These are phyloP conservation scores for Zapus hudsonius DNA, from an alignment of 2,113 vertebrate species.

Conservation along the genomic window DNA sequence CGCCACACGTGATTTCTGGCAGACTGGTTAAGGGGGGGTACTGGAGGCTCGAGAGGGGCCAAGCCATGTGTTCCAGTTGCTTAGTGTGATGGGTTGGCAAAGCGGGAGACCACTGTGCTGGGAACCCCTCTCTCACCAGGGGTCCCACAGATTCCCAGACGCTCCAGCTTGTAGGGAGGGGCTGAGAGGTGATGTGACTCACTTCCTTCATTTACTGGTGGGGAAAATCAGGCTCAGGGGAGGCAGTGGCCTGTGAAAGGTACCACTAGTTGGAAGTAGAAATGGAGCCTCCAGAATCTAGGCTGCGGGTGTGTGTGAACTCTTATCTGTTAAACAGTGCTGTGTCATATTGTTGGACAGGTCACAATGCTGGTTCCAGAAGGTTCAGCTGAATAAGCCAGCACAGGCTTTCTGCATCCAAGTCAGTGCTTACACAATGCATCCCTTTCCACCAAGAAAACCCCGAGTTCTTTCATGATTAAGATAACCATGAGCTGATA, in stretches of 20 bases:
- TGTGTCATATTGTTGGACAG: background rate
- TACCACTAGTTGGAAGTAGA: background rate
- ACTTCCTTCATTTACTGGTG: constrained; percentile 25
- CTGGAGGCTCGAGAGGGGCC: background rate
- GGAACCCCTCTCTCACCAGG: constrained; percentile 33
- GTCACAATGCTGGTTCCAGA: background rate
- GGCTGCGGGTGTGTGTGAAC: background rate
- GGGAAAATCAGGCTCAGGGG: background rate
- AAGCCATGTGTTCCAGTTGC: constrained; percentile 68
- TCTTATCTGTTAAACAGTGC: background rate
- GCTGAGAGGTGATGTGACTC: background rate
- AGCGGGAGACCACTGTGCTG: constrained; percentile 54
- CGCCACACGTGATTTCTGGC: background rate
- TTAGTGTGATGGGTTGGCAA: constrained; percentile 63
- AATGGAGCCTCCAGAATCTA: background rate
- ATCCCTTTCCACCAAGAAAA: background rate
- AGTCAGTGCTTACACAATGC: background rate
- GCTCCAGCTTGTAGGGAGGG: constrained; percentile 67
- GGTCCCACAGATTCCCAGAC: constrained; percentile 25
- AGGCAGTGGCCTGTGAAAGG: background rate
- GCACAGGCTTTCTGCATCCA: background rate
- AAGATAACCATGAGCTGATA: background rate
- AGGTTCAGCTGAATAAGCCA: background rate
- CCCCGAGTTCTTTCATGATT: background rate
- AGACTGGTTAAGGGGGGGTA: background rate